A percentile compares a stretch with the other conserved stretches of the same genome.
phyloP scores from a whole-genome alignment of 2,888 invertebrate species.

The Tryphoninae sp. region DNA sequence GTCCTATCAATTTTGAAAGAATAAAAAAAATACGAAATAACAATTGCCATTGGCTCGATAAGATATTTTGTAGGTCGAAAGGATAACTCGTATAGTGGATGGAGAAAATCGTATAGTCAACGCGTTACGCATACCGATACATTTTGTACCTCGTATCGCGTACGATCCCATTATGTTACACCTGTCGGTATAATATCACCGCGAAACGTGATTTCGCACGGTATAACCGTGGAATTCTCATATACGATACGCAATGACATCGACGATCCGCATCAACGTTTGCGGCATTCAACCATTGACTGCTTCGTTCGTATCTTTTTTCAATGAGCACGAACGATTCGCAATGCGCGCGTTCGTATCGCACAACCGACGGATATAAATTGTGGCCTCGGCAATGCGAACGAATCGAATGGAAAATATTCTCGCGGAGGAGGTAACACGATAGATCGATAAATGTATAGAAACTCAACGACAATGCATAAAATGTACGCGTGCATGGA shows the following conservation, averaged over 20 bases:
- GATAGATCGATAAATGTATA: neutral
- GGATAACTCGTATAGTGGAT: too few relatives aligned
- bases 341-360: neutral
- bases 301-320: neutral
- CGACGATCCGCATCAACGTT: neutral
- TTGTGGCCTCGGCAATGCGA: constrained; percentile 2
- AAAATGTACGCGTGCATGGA: too few relatives aligned
- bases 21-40: too few relatives aligned
- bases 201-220: constrained; percentile 22
- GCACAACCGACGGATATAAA: neutral
- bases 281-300: neutral
- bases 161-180: constrained; percentile 10
- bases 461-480: too few relatives aligned
- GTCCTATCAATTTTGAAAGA: too few relatives aligned
- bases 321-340: neutral
- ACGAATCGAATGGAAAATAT: neutral
- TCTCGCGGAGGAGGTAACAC: too few relatives aligned
- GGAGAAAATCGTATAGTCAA: too few relatives aligned
- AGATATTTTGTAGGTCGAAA: too few relatives aligned
- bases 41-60: too few relatives aligned
- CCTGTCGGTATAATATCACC: constrained; percentile 2
- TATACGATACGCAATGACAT: neutral
- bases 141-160: constrained; percentile 10
- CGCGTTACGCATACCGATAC: neutral
- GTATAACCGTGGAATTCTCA: neutral